Base-by-base conservation (phyloP, 2,888 invertebrate species). In the Conops quadrifasciatus region DNA sequence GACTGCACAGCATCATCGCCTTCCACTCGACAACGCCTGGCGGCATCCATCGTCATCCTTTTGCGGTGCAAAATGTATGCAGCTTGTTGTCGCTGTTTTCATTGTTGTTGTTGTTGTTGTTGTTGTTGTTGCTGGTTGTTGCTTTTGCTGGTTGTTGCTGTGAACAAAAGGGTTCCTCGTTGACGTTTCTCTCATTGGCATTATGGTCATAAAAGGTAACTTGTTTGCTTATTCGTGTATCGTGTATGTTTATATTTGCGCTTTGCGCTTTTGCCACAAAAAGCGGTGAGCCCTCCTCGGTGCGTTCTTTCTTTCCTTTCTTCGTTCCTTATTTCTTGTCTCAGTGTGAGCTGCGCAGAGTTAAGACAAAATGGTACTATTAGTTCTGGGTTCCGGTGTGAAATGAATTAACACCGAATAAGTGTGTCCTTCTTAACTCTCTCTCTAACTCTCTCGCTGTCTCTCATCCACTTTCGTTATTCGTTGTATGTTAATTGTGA, bases 151-250 rank as follows among this genome's bases (percentile, higher is more conserved):
- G 45, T 63, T 63, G 63, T 21, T 21, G 62, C 19, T 21, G 13
- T 43, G 62, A 30, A 58, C 70, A 64, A 70, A 70, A 65, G 60
- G 71, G 66, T 67, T 70, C 56, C 26, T 7, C 36, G 15, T 36
- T 51, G 21, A 21, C 58, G 3, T 28, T 47, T 30, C 21, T 36
- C 36, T 62, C 43, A 9, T 43, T 51, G 15, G 4, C 36, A 9
- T 9, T 21, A 26, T 56, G 58, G 69, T 66, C 70, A 60, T 71
- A 65, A 65, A 64, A 71, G 65, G 56, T 43, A 53, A 71, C 66
- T 63, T 47, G 70, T 72, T 66, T 71, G 70, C 71, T 59, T 64
- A 56, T 58, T 28, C 43, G 62, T 5, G 28, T 45, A 47, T 53
- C 21, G 13, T 69, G 47, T 16, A 24, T n/a, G 26, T 56, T n/a